Evolutionary conservation across 2,888 invertebrate species (phyloP).

Genomic region (Muschampia plurimacula): DNA sequence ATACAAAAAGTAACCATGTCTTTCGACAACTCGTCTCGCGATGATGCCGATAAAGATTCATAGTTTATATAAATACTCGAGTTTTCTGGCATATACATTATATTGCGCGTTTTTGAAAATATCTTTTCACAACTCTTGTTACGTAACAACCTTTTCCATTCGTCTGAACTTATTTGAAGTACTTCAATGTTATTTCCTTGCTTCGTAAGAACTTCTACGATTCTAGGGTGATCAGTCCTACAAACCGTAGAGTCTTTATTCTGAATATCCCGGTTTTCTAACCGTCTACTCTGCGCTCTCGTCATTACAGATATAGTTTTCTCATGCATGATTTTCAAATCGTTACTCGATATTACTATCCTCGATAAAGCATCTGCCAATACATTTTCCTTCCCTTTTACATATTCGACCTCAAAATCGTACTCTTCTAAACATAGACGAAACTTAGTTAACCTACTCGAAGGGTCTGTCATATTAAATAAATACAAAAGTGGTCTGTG

Average conservation of each 20-base stretch:
- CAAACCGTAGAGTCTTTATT: not conserved
- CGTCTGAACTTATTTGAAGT: not conserved
- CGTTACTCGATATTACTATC: not conserved
- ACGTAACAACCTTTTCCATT: not conserved
- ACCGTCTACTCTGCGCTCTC: not conserved
- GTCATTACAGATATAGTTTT: not conserved
- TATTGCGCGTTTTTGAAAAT: not conserved
- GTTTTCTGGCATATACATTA: not conserved
- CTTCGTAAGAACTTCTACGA: not conserved
- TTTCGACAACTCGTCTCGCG: not conserved
- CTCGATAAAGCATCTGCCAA: not conserved
- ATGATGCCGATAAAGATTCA: not conserved
- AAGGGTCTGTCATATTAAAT: conserved; percentile 4
- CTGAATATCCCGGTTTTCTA: not conserved
- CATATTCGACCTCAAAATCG: not conserved
- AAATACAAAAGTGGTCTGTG: not conserved
- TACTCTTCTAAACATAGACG: conserved; percentile 2
- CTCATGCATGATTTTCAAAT: not conserved
- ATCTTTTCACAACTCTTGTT: not conserved
- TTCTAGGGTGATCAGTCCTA: not conserved
- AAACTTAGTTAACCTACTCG: not conserved
- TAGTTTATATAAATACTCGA: not conserved
- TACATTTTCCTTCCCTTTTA: not conserved
- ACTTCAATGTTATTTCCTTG: not conserved
- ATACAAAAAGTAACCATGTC: not conserved